Conservation (phyloP, 2,888 invertebrate species). For the Eristalinus aeneus region DNA sequence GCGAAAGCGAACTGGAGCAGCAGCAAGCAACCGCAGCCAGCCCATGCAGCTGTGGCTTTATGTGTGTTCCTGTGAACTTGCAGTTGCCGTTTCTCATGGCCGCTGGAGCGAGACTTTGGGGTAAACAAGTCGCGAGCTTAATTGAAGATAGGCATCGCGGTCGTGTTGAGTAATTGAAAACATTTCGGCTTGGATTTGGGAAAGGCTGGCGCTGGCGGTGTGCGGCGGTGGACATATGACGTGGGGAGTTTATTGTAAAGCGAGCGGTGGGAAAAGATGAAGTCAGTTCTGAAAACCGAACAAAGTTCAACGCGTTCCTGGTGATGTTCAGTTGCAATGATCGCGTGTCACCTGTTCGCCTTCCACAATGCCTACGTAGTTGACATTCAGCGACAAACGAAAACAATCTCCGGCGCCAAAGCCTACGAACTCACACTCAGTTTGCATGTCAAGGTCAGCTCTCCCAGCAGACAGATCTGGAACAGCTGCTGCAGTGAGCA, state of each 20-base stretch:
- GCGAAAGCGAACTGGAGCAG: constrained; percentile 69
- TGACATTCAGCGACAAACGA: too few relatives aligned
- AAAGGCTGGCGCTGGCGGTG: too few relatives aligned
- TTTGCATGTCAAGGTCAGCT: not conserved
- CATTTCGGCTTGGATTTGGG: constrained; percentile 61
- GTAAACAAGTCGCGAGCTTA: constrained; percentile 60
- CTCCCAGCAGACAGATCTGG: not conserved
- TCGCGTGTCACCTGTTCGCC: too few relatives aligned
- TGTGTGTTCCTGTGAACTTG: not conserved
- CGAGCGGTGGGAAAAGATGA: too few relatives aligned
- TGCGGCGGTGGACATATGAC: constrained; percentile 27
- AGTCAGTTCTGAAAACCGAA: too few relatives aligned
- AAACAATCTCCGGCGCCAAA: too few relatives aligned
- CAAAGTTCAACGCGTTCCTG: too few relatives aligned
- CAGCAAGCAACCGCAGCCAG: not conserved
- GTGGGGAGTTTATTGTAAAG: too few relatives aligned
- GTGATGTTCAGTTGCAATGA: too few relatives aligned
- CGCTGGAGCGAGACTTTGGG: constrained; percentile 19
- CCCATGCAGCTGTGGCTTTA: not conserved
- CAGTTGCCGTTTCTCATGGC: not conserved
- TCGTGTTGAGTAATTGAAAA: constrained; percentile 68
- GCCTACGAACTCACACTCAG: not conserved
- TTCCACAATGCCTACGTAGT: too few relatives aligned
- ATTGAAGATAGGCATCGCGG: constrained; percentile 63
- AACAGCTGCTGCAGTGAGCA: not conserved